Evolutionary conservation across 2,113 vertebrate genomes (phyloP).

Genomic region (Pao palembangensis): DNA sequence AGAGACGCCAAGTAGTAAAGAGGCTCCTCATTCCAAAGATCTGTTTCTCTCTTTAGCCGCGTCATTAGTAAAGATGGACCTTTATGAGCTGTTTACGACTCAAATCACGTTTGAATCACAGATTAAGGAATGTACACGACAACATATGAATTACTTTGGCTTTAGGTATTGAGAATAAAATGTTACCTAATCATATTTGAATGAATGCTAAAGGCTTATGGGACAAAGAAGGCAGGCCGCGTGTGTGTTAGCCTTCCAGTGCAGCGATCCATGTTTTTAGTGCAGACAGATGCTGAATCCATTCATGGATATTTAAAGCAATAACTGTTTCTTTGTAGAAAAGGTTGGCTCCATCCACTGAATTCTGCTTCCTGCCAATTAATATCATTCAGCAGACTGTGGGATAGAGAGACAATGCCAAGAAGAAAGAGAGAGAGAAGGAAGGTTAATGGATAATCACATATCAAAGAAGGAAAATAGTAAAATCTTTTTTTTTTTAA

Average conservation of each 20-base stretch:
- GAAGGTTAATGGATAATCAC: conserved; percentile 23
- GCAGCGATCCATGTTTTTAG: conserved; percentile 30
- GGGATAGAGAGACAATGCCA: conserved; percentile 15
- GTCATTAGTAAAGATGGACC: conserved; percentile 55
- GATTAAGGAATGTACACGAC: background rate
- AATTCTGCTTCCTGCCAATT: conserved; percentile 39
- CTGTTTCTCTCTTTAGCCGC: conserved; percentile 56
- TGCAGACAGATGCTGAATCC: conserved; percentile 61
- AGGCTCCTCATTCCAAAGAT: conserved; percentile 19
- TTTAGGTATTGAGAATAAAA: conserved; percentile 16
- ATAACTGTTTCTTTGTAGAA: conserved; percentile 50
- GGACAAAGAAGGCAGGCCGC: background rate
- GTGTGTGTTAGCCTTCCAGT: conserved; percentile 6
- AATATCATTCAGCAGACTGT: conserved; percentile 25
- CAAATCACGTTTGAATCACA: conserved; percentile 15
- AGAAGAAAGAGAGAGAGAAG: background rate
- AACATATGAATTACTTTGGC: background rate
- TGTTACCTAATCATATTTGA: too few relatives aligned
- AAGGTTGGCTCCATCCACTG: conserved; percentile 7
- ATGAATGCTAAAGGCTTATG: too few relatives aligned
- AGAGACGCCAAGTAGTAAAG: conserved; percentile 37
- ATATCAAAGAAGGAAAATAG: conserved; percentile 31
- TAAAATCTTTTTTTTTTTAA: conserved; percentile 1
- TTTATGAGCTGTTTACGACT: conserved; percentile 62
- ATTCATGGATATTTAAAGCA: conserved; percentile 68